Conservation (phyloP, 2,113 vertebrate genomes). For the Ploceus nigricollis region DNA sequence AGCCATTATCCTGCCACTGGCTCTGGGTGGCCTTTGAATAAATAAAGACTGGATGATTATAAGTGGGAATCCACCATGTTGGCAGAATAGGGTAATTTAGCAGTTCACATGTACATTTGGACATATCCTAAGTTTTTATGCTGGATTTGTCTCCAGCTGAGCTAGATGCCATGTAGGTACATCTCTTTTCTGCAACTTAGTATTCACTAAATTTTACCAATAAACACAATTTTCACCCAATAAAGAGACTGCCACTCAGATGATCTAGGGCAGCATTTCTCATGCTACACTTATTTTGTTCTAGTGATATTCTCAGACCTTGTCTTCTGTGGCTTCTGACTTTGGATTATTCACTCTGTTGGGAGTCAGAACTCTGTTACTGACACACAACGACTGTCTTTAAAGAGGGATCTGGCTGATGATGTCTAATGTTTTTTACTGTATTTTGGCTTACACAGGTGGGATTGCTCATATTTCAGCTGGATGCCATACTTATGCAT, state of each 20-base stretch:
- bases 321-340: neutral
- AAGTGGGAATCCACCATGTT: neutral
- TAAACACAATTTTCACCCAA: rapidly evolving
- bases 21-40: neutral
- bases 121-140: neutral
- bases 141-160: neutral
- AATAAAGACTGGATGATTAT: neutral
- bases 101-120: neutral
- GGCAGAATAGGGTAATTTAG: neutral
- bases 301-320: neutral
- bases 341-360: neutral
- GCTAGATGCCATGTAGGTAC: neutral
- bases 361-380: neutral
- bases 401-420: neutral
- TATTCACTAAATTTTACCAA: neutral
- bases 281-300: neutral
- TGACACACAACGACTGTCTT: neutral
- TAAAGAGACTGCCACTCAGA: neutral
- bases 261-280: neutral
- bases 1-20: neutral
- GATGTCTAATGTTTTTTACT: neutral
- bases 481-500: neutral
- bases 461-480: neutral
- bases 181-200: neutral
- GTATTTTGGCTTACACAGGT: neutral